Conservation (phyloP, 2,113 vertebrate species). For the Pluvialis apricaria region DNA sequence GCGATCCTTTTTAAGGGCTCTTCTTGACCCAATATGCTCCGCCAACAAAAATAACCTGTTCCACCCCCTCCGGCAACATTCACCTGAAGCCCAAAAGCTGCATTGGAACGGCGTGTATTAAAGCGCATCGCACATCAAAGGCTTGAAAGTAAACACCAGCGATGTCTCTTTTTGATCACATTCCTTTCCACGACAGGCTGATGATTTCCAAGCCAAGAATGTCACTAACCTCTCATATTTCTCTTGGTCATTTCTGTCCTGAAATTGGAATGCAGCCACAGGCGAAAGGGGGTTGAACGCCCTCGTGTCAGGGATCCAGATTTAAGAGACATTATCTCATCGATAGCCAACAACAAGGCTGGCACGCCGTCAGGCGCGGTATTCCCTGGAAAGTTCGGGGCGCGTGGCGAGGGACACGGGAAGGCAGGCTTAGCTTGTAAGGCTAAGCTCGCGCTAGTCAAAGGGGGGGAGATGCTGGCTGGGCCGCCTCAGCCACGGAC, state of each 20-base stretch:
- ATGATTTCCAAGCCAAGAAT: constrained; percentile 66
- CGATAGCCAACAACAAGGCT: constrained; percentile 8
- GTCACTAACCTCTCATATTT: constrained; percentile 67
- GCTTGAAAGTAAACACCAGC: constrained; percentile 59
- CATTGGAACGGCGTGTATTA: not conserved
- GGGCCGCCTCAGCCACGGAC: not conserved
- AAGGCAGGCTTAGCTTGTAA: not conserved
- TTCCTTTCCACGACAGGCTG: constrained; percentile 61
- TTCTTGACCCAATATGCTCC: not conserved
- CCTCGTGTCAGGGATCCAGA: constrained; percentile 52
- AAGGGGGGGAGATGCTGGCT: not conserved
- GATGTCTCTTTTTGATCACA: constrained; percentile 34
- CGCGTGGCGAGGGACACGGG: not conserved
- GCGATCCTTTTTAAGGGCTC: not conserved
- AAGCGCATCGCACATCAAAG: constrained; percentile 21
- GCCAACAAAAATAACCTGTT: not conserved
- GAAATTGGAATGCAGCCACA: constrained; percentile 9
- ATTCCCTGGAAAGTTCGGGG: not conserved
- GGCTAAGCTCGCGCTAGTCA: not conserved
- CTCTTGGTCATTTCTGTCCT: constrained; percentile 63
- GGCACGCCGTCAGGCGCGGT: not conserved
- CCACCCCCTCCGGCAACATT: not conserved
- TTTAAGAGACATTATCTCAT: constrained; percentile 74
- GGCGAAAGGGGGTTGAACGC: not conserved
- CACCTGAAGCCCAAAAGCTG: constrained; percentile 20